Evolutionary conservation across 2,797 vertebrate species (phyloP).

Genomic region (Neopelma chrysocephalum): DNA sequence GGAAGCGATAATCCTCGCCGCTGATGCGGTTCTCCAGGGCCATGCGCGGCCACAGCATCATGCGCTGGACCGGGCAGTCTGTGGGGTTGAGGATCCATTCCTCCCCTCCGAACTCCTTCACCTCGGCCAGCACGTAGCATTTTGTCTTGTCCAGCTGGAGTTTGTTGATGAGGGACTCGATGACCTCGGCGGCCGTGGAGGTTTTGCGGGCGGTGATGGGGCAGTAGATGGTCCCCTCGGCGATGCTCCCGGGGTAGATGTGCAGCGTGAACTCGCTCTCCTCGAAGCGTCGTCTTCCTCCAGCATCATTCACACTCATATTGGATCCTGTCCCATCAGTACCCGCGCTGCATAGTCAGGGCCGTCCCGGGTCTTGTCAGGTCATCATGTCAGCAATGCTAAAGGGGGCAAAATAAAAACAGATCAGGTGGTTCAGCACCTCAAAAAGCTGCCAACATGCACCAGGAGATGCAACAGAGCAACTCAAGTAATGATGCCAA

Average conservation of each 20-base stretch:
- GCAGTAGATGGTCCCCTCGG: conserved; percentile 97
- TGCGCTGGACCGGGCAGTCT: conserved; percentile 95
- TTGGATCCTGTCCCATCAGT: conserved; percentile 93
- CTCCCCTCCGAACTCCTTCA: conserved; percentile 98
- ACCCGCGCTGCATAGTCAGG: conserved; percentile 71
- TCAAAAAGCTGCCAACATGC: accelerated
- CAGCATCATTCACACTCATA: conserved; percentile 96
- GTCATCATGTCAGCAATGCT: conserved; percentile 74
- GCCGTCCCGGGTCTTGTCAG: conserved; percentile 68
- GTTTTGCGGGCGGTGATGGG: conserved; percentile 91
- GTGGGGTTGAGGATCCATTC: conserved; percentile 98
- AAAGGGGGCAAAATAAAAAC: background rate
- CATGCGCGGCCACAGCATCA: conserved; percentile 98
- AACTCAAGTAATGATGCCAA: background rate
- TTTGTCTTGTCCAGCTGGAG: conserved; percentile 90
- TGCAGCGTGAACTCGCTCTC: conserved; percentile 92
- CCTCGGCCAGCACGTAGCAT: conserved; percentile 95
- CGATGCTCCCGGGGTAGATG: conserved; percentile 92
- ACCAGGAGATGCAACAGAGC: background rate
- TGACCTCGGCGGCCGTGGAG: conserved; percentile 94
- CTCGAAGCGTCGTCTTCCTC: conserved; percentile 94
- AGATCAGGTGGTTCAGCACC: background rate
- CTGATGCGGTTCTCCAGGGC: conserved; percentile 91
- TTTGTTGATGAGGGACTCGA: conserved; percentile 89
- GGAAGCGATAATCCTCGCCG: conserved; percentile 96